Evolutionary conservation across 2,797 vertebrate species (phyloP), one percentile per base, ranked within the genome.

Genomic region (Crocidura indochinensis): DNA sequence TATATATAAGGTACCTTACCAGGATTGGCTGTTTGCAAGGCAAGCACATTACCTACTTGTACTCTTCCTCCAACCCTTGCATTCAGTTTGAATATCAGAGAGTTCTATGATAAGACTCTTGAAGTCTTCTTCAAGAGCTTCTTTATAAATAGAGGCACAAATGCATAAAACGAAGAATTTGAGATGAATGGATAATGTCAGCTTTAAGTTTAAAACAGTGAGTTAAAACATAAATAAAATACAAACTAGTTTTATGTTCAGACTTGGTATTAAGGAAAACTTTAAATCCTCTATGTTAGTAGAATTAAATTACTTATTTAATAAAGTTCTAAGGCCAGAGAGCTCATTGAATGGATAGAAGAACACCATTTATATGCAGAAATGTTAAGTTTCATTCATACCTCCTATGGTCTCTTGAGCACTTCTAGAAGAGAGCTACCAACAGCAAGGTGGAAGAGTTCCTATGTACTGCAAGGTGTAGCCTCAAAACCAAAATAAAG

Each of bases 141-240:
- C 60, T 76, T 83, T 62, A 68, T 49, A 91, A 65, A 49, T 29
- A 31, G 47, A 88, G 7, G 64, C 38, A 80, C 67, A 60, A 3
- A 29, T 3, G 1, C 6, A 31, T 2, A 1, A 19, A 51, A 47
- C 73, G 65, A 72, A 77, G 12, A 14, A 38, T 69, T 60, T 80
- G 31, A 29, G 6, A 12, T 68, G 24, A 84, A 79, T 26, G 24
- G 51, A 4, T 8, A 72, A 71, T 8, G 75, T 24, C 49, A 62
- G 64, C 49, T 92, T 47, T 87, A 49, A 76, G 49, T 31, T 88
- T 74, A 80, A 67, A 67, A 78, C 1, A 68, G 7, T 15, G 27
- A 82, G 31, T 65, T 87, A 81, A 87, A 92, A 73, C 29, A 51
- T 56, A 85, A 74, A 56, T 27, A 51, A 84, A 90, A 47, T 72